Base-by-base conservation (phyloP, 2,113 vertebrate genomes). In the Aegotheles bennettii region DNA sequence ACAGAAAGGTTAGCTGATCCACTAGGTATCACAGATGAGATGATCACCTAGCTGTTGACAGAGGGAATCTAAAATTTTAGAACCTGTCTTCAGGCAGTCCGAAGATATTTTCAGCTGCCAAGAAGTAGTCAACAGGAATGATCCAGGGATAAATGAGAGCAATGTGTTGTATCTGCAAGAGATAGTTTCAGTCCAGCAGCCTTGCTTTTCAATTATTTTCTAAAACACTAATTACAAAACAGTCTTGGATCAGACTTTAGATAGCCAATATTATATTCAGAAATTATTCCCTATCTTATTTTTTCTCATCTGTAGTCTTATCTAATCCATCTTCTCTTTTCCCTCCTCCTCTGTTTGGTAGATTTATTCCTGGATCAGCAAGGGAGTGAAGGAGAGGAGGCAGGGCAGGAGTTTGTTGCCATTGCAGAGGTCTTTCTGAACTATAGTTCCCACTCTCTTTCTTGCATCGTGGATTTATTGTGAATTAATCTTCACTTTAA, bases 41-140 rank as follows among this genome's bases (percentile, higher is more conserved):
- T 81, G 81, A 77, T 78, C 86, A 45, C 75, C 67, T 40, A 40
- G 70, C 82, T 95, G 88, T 71, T 93, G 91, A 69, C 78, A 81
- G 90, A 83, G 74, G 78, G 56, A 90, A 91, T 85, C 86, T 89
- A 65, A 73, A 36, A n/a, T 87, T 92, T 93, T 89, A 92, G 88
- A 54, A 53, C 74, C 47, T 85, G 65, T 71, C 61, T 68, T 83
- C 78, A 69, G 88, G 54, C 78, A 54, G 70, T 20, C 76, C 80
- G 92, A 69, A 57, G 54, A 16, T 11, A 7, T 45, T 92, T 71
- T 77, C 80, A 85, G 89, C 93, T 93, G 85, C 91, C 91, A 73
- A 89, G 68, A 74, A 92, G 83, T 23, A 70, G 54, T 81, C 63
- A 69, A 9, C 43, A 31, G 87, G 48, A 81, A 57, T 54, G 84